Percentiles rank a stretch among this genome's conserved stretches.
These are phyloP conservation scores for Aphidius gifuensis DNA, from an alignment of 1,140 invertebrate genomes.

Conservation along the genomic window DNA sequence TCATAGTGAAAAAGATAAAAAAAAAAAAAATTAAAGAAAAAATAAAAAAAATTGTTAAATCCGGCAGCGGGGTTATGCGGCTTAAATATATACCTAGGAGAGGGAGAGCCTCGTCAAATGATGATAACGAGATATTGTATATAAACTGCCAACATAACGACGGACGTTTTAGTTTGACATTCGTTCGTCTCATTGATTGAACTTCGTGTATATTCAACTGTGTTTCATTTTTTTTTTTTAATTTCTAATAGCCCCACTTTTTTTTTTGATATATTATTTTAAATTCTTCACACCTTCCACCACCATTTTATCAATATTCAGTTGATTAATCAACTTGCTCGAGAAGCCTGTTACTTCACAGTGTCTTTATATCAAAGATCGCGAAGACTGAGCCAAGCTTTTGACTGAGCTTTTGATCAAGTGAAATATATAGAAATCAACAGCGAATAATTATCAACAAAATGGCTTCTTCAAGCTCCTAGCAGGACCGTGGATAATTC, in stretches of 20 bases:
- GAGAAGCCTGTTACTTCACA: no score
- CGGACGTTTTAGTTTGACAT: slow-evolving; percentile 7
- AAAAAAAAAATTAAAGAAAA: background rate
- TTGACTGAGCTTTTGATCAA: no score
- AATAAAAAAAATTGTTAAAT: no score
- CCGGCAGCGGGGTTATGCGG: no score
- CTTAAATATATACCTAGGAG: background rate
- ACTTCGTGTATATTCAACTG: no score
- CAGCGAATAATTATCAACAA: background rate
- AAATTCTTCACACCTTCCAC: no score
- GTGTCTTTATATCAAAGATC: no score
- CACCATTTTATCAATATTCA: no score
- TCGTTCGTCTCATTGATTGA: background rate
- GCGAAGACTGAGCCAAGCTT: no score
- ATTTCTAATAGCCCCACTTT: no score
- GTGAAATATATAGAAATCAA: background rate
- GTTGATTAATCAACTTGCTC: no score
- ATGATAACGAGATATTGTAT: slow-evolving; percentile 13
- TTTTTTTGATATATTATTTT: no score
- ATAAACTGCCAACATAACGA: slow-evolving; percentile 9
- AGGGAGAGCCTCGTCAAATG: background rate
- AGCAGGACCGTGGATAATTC: background rate
- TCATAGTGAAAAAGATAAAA: background rate
- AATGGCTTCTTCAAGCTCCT: slow-evolving; percentile 8
- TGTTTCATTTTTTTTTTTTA: background rate